phyloP scores from a whole-genome alignment of 2,113 vertebrate genomes.

The Terrapene triunguis region DNA sequence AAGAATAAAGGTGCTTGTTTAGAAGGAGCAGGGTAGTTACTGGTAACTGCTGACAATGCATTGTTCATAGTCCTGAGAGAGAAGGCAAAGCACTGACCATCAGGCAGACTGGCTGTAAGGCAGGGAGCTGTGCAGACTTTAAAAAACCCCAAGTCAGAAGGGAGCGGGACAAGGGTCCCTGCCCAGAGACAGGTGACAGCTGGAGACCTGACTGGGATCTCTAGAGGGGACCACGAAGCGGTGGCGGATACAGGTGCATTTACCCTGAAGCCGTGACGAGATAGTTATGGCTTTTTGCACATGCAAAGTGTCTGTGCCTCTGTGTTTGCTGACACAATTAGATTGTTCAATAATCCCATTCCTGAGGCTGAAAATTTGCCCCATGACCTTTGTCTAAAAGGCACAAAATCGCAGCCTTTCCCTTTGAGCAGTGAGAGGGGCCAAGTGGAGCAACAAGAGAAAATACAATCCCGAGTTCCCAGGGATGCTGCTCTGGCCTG shows the following conservation, averaged over 20 bases:
- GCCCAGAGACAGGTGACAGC: background rate
- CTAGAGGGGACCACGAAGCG: background rate
- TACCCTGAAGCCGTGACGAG: background rate
- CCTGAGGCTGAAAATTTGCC: accelerated
- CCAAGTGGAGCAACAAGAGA: background rate
- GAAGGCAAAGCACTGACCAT: background rate
- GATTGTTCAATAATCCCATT: accelerated
- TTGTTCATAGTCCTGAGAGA: background rate
- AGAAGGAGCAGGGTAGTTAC: background rate
- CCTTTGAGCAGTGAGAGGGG: background rate
- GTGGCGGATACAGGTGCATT: background rate
- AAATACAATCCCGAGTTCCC: background rate
- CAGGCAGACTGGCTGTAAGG: background rate
- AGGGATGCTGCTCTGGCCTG: background rate
- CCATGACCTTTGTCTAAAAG: accelerated
- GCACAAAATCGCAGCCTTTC: background rate
- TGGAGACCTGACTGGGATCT: background rate
- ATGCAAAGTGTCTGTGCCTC: accelerated
- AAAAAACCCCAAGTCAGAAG: background rate
- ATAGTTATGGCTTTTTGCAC: accelerated
- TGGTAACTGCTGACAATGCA: background rate
- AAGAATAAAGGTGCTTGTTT: background rate
- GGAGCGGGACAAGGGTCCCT: background rate
- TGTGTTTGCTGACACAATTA: accelerated
- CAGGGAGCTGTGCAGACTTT: background rate